phyloP scores from a whole-genome alignment of 2,888 invertebrate species.

The Aethes cnicana region DNA sequence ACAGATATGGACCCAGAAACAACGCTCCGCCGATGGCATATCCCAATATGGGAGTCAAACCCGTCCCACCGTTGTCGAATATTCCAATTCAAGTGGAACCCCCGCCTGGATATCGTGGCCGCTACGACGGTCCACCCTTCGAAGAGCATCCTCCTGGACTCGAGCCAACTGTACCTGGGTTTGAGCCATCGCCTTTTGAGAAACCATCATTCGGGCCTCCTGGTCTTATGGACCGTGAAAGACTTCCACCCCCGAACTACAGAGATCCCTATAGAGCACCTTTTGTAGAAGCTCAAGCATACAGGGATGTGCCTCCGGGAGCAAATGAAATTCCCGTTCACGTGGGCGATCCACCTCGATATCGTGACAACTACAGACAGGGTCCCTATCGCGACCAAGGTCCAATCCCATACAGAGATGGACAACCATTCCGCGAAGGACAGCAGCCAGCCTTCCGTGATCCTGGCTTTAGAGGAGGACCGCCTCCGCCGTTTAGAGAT shows the following conservation, averaged over 20 bases:
- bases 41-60: constrained; percentile 62
- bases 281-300: constrained; percentile 58
- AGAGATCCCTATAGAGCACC: constrained; percentile 67
- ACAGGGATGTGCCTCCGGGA: constrained; percentile 56
- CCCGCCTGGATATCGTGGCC: constrained; percentile 65
- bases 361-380: constrained; percentile 67
- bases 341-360: constrained; percentile 62
- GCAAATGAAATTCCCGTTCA: constrained; percentile 71
- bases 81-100: constrained; percentile 57
- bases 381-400: constrained; percentile 65
- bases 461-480: constrained; percentile 60
- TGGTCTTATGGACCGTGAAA: constrained; percentile 63
- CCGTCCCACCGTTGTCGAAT: constrained; percentile 57
- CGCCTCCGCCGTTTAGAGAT: constrained; percentile 61
- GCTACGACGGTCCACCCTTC: constrained; percentile 73
- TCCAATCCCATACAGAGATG: constrained; percentile 52
- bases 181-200: constrained; percentile 82
- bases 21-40: constrained; percentile 61
- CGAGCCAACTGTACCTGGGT: constrained; percentile 84
- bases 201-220: constrained; percentile 68
- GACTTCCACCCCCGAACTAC: constrained; percentile 62
- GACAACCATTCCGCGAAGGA: constrained; percentile 55
- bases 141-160: constrained; percentile 84
- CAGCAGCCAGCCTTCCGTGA: constrained; percentile 55
- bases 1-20: constrained; percentile 71